A percentile compares a stretch with the other conserved stretches of the same genome.
Evolutionary conservation across 2,888 invertebrate species (phyloP).

Genomic region (Celastrina argiolus): DNA sequence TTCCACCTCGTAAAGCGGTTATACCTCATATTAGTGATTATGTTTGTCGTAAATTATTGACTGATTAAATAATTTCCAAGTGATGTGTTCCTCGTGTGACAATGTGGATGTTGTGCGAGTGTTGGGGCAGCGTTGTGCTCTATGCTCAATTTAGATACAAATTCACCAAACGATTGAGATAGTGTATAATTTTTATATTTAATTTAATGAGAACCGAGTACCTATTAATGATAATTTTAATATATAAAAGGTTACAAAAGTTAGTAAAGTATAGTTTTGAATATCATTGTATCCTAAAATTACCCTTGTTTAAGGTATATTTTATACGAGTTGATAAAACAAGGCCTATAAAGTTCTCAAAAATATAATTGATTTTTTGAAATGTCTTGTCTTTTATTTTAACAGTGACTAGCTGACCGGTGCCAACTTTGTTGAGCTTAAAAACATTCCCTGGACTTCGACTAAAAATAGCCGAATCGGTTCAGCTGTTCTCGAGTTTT

Average conservation of each 20-base stretch:
- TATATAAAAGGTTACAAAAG: slow-evolving; percentile 74
- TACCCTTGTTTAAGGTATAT: slow-evolving; percentile 50
- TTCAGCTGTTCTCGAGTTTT: too few species aligned
- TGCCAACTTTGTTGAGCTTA: too few species aligned
- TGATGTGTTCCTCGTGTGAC: slow-evolving; percentile 70
- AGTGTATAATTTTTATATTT: slow-evolving; percentile 74
- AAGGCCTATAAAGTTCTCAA: slow-evolving; percentile 51
- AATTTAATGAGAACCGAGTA: slow-evolving; percentile 76
- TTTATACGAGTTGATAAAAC: slow-evolving; percentile 49
- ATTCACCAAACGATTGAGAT: slow-evolving; percentile 75
- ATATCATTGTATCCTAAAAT: slow-evolving; percentile 49
- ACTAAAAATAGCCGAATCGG: too few species aligned
- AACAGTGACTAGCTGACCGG: not conserved
- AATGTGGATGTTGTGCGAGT: slow-evolving; percentile 61
- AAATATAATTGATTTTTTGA: slow-evolving; percentile 50
- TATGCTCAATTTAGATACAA: slow-evolving; percentile 77
- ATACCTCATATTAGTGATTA: slow-evolving; percentile 70
- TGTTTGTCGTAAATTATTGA: slow-evolving; percentile 70
- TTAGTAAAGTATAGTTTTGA: slow-evolving; percentile 49
- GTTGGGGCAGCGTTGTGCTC: slow-evolving; percentile 76
- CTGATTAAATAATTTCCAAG: slow-evolving; percentile 75
- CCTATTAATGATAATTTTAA: slow-evolving; percentile 76
- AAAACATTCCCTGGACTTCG: too few species aligned
- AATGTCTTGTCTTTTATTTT: slow-evolving; percentile 34
- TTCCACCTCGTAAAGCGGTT: slow-evolving; percentile 68